These are phyloP conservation scores for Scyliorhinus canicula DNA, from an alignment of 2,797 vertebrate species.

Conservation along the genomic window DNA sequence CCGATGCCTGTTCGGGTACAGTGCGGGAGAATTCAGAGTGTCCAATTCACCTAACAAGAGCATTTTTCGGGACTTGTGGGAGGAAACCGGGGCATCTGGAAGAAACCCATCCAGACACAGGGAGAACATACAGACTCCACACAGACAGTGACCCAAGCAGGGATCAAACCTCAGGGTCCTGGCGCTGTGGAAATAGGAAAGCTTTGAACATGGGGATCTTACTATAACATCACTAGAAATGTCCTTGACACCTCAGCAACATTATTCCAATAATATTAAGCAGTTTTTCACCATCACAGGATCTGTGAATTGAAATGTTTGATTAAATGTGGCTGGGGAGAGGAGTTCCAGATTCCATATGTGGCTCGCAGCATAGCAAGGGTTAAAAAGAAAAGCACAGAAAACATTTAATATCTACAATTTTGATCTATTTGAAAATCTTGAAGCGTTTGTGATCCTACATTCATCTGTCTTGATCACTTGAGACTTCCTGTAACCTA, in stretches of 20 bases:
- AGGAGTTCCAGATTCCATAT: neutral
- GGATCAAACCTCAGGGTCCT: no score
- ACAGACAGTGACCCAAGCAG: no score
- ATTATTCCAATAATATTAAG: neutral
- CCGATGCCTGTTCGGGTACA: no score
- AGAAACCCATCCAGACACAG: no score
- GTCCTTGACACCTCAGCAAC: neutral
- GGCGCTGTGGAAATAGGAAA: neutral
- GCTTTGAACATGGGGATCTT: neutral
- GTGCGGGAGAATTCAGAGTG: no score
- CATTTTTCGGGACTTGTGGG: no score
- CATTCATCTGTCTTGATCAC: neutral
- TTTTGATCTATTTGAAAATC: neutral
- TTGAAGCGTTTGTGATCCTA: neutral
- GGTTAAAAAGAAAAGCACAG: constrained; percentile 22
- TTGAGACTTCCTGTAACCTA: neutral
- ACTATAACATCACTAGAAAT: neutral
- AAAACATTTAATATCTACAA: neutral
- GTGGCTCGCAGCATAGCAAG: no score
- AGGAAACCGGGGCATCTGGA: no score
- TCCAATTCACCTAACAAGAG: no score
- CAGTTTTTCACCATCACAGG: neutral
- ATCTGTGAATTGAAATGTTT: neutral
- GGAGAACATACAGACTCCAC: no score
- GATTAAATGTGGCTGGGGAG: no score